These are phyloP conservation scores for Tupiocoris notatus DNA, from an alignment of 2,888 invertebrate genomes.

Conservation along the genomic window DNA sequence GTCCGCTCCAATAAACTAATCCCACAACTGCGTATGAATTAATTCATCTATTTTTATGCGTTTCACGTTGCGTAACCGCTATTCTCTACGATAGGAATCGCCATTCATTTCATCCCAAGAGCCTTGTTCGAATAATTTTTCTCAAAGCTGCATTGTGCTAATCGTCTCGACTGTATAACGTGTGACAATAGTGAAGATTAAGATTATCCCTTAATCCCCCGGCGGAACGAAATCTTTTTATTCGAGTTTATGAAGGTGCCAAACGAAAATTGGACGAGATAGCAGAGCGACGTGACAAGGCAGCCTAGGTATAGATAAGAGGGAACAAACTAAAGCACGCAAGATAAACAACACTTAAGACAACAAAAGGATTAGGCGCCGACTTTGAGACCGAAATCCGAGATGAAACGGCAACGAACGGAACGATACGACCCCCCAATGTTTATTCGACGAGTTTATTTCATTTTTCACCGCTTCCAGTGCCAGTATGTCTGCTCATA, in stretches of 20 bases:
- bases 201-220: neutral
- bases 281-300: neutral
- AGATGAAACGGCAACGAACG: neutral
- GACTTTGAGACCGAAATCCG: slow-evolving; percentile 22
- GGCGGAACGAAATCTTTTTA: neutral
- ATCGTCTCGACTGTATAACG: neutral
- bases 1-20: too few relatives aligned
- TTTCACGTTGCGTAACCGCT: too few relatives aligned
- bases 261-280: neutral
- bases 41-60: too few relatives aligned
- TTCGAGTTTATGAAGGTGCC: neutral
- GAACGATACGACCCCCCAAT: neutral
- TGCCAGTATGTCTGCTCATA: neutral
- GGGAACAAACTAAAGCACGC: slow-evolving; percentile 10
- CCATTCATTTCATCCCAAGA: too few relatives aligned
- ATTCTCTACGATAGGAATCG: too few relatives aligned
- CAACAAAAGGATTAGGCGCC: slow-evolving; percentile 30
- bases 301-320: slow-evolving; percentile 5
- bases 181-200: neutral
- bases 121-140: too few relatives aligned
- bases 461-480: neutral
- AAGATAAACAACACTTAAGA: slow-evolving; percentile 20
- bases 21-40: too few relatives aligned
- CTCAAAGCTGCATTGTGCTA: neutral
- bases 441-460: neutral